Evolutionary conservation across 2,888 invertebrate genomes (phyloP).

Genomic region (Chymomyza procnemis): DNA sequence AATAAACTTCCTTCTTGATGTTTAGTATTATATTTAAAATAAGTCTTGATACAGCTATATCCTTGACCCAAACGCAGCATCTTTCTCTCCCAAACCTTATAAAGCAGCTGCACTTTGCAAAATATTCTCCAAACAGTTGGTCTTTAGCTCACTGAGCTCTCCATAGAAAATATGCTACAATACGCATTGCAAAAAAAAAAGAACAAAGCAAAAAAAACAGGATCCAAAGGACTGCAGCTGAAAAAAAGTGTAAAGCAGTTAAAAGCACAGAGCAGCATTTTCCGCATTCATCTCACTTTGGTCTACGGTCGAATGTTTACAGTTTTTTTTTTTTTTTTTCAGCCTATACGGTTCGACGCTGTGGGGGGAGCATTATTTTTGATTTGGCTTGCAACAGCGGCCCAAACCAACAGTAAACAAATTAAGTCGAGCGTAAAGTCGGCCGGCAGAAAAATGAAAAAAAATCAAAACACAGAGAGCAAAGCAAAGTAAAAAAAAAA

Average conservation of each 20-base stretch:
- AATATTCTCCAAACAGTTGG: background rate
- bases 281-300: conserved; percentile 33
- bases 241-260: background rate
- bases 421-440: conserved; percentile 70
- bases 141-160: background rate
- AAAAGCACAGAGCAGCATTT: background rate
- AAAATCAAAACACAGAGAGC: background rate
- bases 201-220: background rate
- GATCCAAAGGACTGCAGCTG: background rate
- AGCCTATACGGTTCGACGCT: background rate
- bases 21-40: no score
- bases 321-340: background rate
- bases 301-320: background rate
- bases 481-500: background rate
- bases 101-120: background rate
- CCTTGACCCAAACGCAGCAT: no score
- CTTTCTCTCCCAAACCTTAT: no score
- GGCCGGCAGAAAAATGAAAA: conserved; percentile 30
- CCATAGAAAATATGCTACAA: background rate
- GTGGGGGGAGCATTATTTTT: conserved; percentile 56
- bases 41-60: no score
- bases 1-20: no score
- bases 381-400: conserved; percentile 58
- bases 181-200: background rate
- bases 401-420: conserved; percentile 69